Evolutionary conservation across 2,113 vertebrate genomes (phyloP), one percentile per base, ranked within the genome.

Genomic region (Lepus timidus): DNA sequence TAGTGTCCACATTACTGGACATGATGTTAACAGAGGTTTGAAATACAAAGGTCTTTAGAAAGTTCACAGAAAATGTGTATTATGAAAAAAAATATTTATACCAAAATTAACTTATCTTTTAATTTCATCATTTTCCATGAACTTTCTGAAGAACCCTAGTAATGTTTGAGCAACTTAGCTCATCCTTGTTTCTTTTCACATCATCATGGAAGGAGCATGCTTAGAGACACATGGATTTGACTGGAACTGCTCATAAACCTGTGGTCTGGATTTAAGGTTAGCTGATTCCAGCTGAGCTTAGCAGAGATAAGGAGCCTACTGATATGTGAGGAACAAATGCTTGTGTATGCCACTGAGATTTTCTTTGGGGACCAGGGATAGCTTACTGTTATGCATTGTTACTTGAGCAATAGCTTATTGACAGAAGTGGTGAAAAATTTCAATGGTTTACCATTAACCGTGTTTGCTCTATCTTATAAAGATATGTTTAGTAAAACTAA

Each of bases 391-490:
- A 44, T 51, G 25, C 6, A 55, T 6, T 79, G 44, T 29, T 93
- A 14, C 6, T 73, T 44, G 68, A 82, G 44, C 55, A 58, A 44
- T 64, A 79, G 27, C 33, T 44, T 70, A 65, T 2, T 3, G 31
- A 68, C 49, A 61, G 9, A 68, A 64, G 71, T 33, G 27, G 62
- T 75, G 31, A 67, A 36, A 75, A 17, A 55, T 82, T 52, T 33
- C 25, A 23, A 52, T 64, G 7, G 44, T 79, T 70, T 71, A 70
- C 12, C 31, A 36, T 93, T 80, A 92, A 55, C 27, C 67, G 36
- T 73, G 39, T 33, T 95, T 49, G 68, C 27, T 87, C 13, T 25
- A 39, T 58, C 75, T 87, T n/a, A 76, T 52, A 64, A 94, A 85
- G 13, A 80, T 64, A 52, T 1, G 25, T 44, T 87, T 81, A 75